Conservation (phyloP, 2,888 invertebrate genomes). For the Leptarthrus brevirostris region DNA sequence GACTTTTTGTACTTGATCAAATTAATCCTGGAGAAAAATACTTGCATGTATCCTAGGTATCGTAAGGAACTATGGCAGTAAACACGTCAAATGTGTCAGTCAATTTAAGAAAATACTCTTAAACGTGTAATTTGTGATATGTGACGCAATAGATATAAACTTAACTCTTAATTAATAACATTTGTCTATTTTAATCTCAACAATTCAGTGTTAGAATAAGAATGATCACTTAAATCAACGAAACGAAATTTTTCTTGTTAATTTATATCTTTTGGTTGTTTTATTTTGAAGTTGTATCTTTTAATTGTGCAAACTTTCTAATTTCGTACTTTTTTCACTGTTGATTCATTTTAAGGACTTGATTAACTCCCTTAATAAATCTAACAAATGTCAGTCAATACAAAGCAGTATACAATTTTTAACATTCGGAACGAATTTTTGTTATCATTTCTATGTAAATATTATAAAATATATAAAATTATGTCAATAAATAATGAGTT, state of each 20-base stretch:
- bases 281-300: conserved; percentile 5
- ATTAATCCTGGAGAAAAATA: background rate
- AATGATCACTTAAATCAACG: conserved; percentile 18
- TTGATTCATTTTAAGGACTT: conserved; percentile 21
- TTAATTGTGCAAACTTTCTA: background rate
- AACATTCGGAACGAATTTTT: conserved; percentile 36
- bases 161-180: background rate
- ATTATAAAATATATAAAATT: background rate
- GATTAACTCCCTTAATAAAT: conserved; percentile 18
- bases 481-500: too few relatives aligned
- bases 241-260: conserved; percentile 13
- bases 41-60: background rate
- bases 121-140: conserved; percentile 42
- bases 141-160: conserved; percentile 9
- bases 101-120: conserved; percentile 33
- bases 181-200: background rate
- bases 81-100: background rate
- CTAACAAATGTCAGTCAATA: conserved; percentile 23
- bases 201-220: background rate
- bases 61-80: background rate
- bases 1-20: background rate
- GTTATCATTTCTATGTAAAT: conserved; percentile 33
- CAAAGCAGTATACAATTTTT: conserved; percentile 43
- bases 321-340: conserved; percentile 4
- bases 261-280: conserved; percentile 38